Percentiles rank a stretch among this genome's conserved stretches.
These are phyloP conservation scores for Stenichneumon culpator DNA, from an alignment of 2,888 invertebrate genomes.

Conservation along the genomic window DNA sequence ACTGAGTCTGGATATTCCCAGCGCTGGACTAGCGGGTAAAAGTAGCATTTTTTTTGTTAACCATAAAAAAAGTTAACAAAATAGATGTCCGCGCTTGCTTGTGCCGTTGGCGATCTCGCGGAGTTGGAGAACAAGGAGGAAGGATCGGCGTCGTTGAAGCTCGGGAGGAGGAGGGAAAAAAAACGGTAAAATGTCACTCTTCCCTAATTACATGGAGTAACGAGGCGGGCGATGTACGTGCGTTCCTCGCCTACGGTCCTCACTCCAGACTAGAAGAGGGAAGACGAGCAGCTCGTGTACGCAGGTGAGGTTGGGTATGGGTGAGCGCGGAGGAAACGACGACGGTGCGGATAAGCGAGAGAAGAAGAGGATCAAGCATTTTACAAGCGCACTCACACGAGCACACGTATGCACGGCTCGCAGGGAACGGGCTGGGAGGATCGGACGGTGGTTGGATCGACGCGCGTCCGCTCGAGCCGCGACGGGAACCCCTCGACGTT, in stretches of 20 bases:
- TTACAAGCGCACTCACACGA: neutral
- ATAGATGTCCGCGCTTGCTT: conserved; percentile 22
- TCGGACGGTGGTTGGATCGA: conserved; percentile 55
- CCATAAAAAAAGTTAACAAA: conserved; percentile 15
- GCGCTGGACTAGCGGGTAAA: neutral
- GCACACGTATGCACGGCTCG: conserved; percentile 10
- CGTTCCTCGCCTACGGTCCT: conserved; percentile 50
- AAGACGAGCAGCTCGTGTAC: conserved; percentile 46
- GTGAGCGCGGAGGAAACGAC: conserved; percentile 47
- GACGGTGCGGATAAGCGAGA: conserved; percentile 53
- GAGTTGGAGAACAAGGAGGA: conserved; percentile 5
- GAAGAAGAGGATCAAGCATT: conserved; percentile 58
- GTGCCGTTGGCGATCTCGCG: conserved; percentile 22
- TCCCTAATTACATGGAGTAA: conserved; percentile 80
- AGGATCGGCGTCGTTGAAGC: conserved; percentile 30
- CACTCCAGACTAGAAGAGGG: conserved; percentile 40
- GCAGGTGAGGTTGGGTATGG: conserved; percentile 55
- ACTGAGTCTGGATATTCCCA: neutral
- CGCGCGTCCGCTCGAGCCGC: conserved; percentile 42
- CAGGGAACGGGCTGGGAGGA: conserved; percentile 45
- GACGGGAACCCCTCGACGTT: conserved; percentile 29
- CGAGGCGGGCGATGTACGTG: conserved; percentile 70
- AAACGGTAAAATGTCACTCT: conserved; percentile 83
- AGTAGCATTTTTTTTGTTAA: neutral
- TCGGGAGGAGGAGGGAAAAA: conserved; percentile 60